These are phyloP conservation scores for Mastacembelus armatus DNA, from an alignment of 2,797 vertebrate species.

Conservation along the genomic window DNA sequence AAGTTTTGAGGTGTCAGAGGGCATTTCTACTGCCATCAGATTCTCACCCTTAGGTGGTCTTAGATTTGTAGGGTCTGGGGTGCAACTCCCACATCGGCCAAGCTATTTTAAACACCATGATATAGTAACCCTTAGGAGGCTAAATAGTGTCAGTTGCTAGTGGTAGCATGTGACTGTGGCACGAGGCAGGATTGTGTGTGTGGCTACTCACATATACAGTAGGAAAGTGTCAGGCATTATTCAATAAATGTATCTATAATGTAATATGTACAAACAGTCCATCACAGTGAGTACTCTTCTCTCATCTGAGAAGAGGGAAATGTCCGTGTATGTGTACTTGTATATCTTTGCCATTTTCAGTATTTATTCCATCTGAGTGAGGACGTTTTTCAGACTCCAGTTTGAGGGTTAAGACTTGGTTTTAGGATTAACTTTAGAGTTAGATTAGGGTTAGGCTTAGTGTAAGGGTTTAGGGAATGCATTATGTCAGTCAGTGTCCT, in stretches of 20 bases:
- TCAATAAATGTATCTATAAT: conserved; percentile 69
- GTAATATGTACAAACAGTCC: conserved; percentile 53
- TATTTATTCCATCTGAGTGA: too few species aligned
- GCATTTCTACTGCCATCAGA: conserved; percentile 5
- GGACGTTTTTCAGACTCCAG: too few species aligned
- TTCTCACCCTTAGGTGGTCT: too few species aligned
- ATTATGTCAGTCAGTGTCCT: too few species aligned
- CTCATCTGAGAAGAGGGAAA: conserved; percentile 52
- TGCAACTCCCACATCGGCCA: neutral
- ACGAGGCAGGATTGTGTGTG: conserved; percentile 21
- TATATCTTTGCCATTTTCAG: too few species aligned
- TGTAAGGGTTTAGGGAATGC: too few species aligned
- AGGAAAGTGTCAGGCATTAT: conserved; percentile 58
- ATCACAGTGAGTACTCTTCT: conserved; percentile 66
- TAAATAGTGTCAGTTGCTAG: conserved; percentile 58
- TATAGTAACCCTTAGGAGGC: conserved; percentile 17
- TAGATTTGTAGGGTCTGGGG: too few species aligned
- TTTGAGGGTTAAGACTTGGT: too few species aligned
- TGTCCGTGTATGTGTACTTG: neutral
- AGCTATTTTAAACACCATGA: conserved; percentile 43
- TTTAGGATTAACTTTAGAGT: too few species aligned
- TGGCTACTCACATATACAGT: conserved; percentile 35
- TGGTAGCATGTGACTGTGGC: conserved; percentile 25
- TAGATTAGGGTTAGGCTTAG: too few species aligned
- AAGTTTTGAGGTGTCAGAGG: too few species aligned